Conservation (phyloP, 2,797 vertebrate genomes). For the Notamacropus eugenii region DNA sequence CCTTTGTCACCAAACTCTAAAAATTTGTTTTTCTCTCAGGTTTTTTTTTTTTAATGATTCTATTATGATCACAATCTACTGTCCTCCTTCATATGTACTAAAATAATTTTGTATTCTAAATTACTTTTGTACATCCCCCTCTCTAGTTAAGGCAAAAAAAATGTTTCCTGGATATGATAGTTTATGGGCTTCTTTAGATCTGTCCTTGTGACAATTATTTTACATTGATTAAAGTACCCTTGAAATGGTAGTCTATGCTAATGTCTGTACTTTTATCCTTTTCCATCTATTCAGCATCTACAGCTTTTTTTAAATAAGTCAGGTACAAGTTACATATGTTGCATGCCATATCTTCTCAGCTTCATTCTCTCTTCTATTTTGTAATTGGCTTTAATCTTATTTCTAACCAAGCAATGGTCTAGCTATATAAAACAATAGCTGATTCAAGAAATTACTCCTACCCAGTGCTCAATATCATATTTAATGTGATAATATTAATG, state of each 20-base stretch:
- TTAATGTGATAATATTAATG: neutral
- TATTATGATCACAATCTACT: neutral
- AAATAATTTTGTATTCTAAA: neutral
- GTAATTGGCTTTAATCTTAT: neutral
- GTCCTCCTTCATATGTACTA: neutral
- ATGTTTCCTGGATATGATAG: neutral
- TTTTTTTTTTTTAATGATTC: neutral
- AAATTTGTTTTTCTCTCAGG: neutral
- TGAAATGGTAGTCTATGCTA: neutral
- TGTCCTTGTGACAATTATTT: neutral
- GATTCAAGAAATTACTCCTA: neutral
- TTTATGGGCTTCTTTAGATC: neutral
- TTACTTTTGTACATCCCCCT: neutral
- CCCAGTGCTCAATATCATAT: neutral
- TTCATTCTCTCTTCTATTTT: neutral
- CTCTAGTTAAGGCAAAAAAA: neutral
- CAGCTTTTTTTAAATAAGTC: neutral
- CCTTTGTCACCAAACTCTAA: neutral
- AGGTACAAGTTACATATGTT: neutral
- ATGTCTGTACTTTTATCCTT: neutral
- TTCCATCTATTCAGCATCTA: neutral
- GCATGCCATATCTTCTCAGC: neutral
- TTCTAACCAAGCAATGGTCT: neutral
- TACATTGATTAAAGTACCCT: neutral
- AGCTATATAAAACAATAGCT: neutral